Base-by-base conservation (phyloP, 64 coral and sea anemone species). In the Platygyra sinensis region DNA sequence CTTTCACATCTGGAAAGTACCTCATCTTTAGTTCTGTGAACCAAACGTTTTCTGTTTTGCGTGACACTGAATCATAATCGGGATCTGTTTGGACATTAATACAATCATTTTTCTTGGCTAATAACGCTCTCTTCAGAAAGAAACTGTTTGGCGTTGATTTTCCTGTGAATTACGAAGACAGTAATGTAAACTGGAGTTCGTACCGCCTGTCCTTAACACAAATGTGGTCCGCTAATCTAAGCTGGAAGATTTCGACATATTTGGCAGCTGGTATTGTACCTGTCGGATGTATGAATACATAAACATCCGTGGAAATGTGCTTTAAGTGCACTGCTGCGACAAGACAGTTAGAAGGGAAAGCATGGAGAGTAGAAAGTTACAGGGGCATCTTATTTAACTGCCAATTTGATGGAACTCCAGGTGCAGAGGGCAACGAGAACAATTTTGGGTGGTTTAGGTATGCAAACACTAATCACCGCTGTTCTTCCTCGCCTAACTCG, bases 231-330 rank as follows among this genome's bases (percentile, higher is more conserved):
- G 10, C 18, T 8, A 54, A 20, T 14, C 39, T 51, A 11, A 11
- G 38, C 24, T 54, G 2, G 19, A 29, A 54, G 19, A 2, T 27
- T 42, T 28, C 16, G 20, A 54, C 20, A 51, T 78, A 19, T 78
- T 78, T 27, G 13, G 8, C 16, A 78, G 19, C 1, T 78, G 42
- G 42, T 8, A n/a, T 78, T 13, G 0, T 3, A 20, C 14, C 3
- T 78, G 75, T 6, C 42, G 16, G 75, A 19, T 33, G 75, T 78
- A 78, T 54, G 46, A 29, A 28, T 46, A 79, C 12, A 6, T 79
- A 20, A 79, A 79, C 76, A 79, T 79, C 25, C 50, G 76, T 24
- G 76, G 76, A 79, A 79, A 27, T 12, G 11, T 79, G 46, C 24
- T 28, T 1, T 12, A 28, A 25, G 0, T 79, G 76, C 24, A 79